Percentiles rank a stretch among this genome's conserved stretches.
Evolutionary conservation across 53 echinoderm and acorn worm species (phyloP).

Genomic region (Echinometra lucunter): DNA sequence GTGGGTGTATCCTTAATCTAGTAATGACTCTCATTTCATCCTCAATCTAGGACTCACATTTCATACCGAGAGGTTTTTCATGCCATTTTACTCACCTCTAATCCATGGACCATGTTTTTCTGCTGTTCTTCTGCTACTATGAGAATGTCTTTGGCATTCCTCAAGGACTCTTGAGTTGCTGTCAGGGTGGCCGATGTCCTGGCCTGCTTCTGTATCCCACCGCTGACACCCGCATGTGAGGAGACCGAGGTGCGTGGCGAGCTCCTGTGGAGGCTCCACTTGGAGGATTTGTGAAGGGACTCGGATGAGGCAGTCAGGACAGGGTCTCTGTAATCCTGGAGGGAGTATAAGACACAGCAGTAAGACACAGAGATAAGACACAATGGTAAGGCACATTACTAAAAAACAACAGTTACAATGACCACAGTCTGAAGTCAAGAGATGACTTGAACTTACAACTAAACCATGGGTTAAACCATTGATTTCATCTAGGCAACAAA

Average conservation of each 20-base stretch:
- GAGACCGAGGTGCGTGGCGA: slow-evolving; percentile 63
- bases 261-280: slow-evolving; percentile 60
- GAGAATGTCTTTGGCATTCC: slow-evolving; percentile 91
- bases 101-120: slow-evolving; percentile 81
- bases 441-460: too few species aligned
- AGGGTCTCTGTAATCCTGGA: slow-evolving; percentile 59
- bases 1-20: too few species aligned
- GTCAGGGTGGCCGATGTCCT: slow-evolving; percentile 74
- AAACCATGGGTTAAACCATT: too few species aligned
- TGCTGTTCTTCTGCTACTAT: slow-evolving; percentile 87
- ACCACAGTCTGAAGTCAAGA: too few species aligned
- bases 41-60: too few species aligned
- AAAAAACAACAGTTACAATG: too few species aligned
- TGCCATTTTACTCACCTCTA: slow-evolving; percentile 77
- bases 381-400: too few species aligned
- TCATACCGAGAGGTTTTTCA: too few species aligned
- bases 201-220: slow-evolving; percentile 52
- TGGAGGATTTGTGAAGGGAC: slow-evolving; percentile 67
- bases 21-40: too few species aligned
- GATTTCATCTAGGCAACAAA: too few species aligned
- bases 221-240: slow-evolving; percentile 22
- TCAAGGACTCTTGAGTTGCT: slow-evolving; percentile 86
- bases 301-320: slow-evolving; percentile 71
- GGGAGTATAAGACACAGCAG: not conserved
- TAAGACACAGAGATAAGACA: too few species aligned